phyloP scores from a whole-genome alignment of 2,113 vertebrate genomes.

The Australoheros scitulus region DNA sequence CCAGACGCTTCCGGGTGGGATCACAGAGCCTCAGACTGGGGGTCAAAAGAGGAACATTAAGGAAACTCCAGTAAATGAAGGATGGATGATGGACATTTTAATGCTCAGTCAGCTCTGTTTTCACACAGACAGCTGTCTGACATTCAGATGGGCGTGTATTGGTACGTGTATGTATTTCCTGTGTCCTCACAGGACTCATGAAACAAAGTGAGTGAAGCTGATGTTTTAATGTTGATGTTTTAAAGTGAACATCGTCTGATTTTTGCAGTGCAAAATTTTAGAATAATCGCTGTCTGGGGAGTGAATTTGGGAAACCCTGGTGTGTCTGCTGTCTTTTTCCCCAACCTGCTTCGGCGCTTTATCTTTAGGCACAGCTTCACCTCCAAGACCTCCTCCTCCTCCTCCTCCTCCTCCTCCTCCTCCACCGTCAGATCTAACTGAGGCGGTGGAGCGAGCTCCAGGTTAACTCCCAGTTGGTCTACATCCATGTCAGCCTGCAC shows the following conservation, averaged over 20 bases:
- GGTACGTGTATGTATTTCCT: not conserved
- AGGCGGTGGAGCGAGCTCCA: not conserved
- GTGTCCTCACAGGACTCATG: not conserved
- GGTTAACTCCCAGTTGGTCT: slow-evolving; percentile 53
- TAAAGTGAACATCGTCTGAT: not conserved
- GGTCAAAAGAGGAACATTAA: too few species aligned
- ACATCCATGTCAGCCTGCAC: slow-evolving; percentile 38
- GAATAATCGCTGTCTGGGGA: not conserved
- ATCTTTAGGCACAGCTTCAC: slow-evolving; percentile 59
- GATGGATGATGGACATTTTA: too few species aligned
- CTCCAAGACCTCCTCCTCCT: slow-evolving; percentile 35
- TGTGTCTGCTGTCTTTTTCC: not conserved
- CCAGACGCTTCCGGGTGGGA: too few species aligned
- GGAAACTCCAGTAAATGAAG: too few species aligned
- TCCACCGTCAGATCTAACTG: slow-evolving; percentile 27
- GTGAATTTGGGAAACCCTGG: slow-evolving; percentile 22
- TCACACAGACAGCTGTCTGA: not conserved
- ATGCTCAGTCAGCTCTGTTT: not conserved
- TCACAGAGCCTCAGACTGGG: too few species aligned
- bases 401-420: slow-evolving; percentile 22
- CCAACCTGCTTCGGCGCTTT: slow-evolving; percentile 17
- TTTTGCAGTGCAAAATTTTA: not conserved
- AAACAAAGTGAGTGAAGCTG: not conserved
- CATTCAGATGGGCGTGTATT: not conserved
- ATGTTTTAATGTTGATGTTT: not conserved